Base-by-base conservation (phyloP, 2,888 invertebrate genomes). In the Penaeus monodon region DNA sequence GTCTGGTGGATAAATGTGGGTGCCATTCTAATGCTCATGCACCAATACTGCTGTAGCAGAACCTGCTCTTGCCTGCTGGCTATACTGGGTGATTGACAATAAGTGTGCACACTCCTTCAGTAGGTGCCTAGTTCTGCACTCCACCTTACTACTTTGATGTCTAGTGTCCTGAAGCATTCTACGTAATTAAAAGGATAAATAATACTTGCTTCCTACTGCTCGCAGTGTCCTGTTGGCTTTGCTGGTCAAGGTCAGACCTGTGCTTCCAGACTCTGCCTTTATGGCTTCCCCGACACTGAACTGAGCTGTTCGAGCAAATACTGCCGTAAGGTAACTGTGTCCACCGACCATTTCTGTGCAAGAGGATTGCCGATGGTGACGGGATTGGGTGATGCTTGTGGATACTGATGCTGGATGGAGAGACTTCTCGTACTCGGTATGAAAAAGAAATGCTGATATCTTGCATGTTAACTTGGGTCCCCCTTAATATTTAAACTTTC, bases 171-270 rank as follows among this genome's bases (percentile, higher is more conserved):
- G 0, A 38, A 38, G 33, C 4, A 38, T 38, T 38, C 33, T 38
- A 3, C 33, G 6, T 3, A 38, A 6, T 38, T 1, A 0, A 38
- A n/a, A n/a, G n/a, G 10, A 44, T 44, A 44, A 44, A 8, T 44
- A n/a, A n/a, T 10, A 6, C 44, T 10, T 44, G 44, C 10, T 10
- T 44, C 0, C 44, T 44, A 44, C 17, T 57, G 10, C 24, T 68
- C n/a, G 49, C 78, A 95, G 94, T 97, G 97, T 91, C 94, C 95
- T 92, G 95, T 96, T 4, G 98, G 98, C 0, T 98, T 95, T 95
- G 97, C 98, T 0, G 98, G 99, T 14, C 96, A 98, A 92, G 98
- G 98, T 0, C 93, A 94, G 10, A 92, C 94, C 0, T 99, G 98
- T 91, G 97, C 96, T n/a, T 0, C 94, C 94, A 0, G 98, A 98